These are phyloP conservation scores for Polydrusus tereticollis DNA, from an alignment of 2,888 invertebrate species.

Conservation along the genomic window DNA sequence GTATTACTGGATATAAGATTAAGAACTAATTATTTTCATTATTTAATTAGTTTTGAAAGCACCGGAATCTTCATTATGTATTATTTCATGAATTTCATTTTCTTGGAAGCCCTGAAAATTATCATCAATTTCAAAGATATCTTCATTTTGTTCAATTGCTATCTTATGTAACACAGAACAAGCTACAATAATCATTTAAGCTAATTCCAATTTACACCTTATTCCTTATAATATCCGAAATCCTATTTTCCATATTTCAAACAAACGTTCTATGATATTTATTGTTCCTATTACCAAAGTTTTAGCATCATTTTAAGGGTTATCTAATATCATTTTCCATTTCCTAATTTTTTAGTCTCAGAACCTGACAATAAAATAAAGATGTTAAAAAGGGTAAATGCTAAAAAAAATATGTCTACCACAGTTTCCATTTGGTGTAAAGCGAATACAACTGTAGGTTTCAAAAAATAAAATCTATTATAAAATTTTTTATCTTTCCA, in stretches of 20 bases:
- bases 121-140: background rate
- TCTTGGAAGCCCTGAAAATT: background rate
- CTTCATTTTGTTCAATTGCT: background rate
- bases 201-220: background rate
- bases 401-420: background rate
- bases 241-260: background rate
- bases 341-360: background rate
- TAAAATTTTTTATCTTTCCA: background rate
- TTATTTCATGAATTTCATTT: background rate
- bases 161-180: constrained; percentile 2
- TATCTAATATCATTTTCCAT: constrained; percentile 2
- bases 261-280: no score
- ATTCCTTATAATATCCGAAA: background rate
- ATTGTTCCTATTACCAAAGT: no score
- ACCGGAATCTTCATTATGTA: background rate
- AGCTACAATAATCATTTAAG: constrained; percentile 9
- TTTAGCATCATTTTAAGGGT: background rate
- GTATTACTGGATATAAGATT: no score
- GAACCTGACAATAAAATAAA: background rate
- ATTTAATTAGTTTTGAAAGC: no score
- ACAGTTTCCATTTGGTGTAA: background rate
- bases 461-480: background rate
- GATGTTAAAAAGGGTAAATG: background rate
- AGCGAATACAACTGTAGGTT: background rate
- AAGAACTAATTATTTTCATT: no score